Evolutionary conservation across 2,113 vertebrate species (phyloP), one percentile per base, ranked within the genome.

Genomic region (Plestiodon gilberti): DNA sequence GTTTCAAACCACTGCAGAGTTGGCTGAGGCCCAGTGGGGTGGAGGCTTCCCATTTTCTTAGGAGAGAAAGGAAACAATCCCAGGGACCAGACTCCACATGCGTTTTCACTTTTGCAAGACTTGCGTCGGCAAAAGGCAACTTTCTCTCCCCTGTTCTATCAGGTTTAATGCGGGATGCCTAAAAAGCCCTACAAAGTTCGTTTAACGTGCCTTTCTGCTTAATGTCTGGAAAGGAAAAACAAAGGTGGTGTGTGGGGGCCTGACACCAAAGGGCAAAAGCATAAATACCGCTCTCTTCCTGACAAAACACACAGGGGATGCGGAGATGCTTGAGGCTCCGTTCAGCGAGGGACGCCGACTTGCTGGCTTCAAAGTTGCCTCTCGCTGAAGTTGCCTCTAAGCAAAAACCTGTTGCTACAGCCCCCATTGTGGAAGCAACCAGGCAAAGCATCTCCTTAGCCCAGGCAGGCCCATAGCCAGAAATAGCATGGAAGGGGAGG

Each of bases 11-110:
- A 74, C 30, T 86, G n/a, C 52, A 57, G 40, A 52, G 17, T 75
- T 87, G 85, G 85, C 59, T 81, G 43, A 75, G 70, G n/a, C 59
- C 78, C 85, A 87, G 70, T 35, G 40, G 61, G 78, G 78, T 55
- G 70, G 43, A 52, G 43, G 25, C 57, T 78, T 78, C 48, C 52
- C 65, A 70, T 78, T 67, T 78, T 64, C 38, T 69, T 67, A 76
- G n/a, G 75, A 28, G 23, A 57, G 25, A 81, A 86, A 86, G 40
- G 43, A 81, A 87, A 87, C 59, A 87, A 38, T 81, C 28, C 23
- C 13, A 74, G 78, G 23, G 55, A 81, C 40, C n/a, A 65, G 17
- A 81, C 59, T 81, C 59, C 70, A 75, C 70, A 86, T 64, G 78
- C n/a, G 30, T 65, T 23, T 59, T 28, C 5, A 1, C 70, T 81